phyloP scores from a whole-genome alignment of 1,140 invertebrate species.

The Pachypsylla venusta region DNA sequence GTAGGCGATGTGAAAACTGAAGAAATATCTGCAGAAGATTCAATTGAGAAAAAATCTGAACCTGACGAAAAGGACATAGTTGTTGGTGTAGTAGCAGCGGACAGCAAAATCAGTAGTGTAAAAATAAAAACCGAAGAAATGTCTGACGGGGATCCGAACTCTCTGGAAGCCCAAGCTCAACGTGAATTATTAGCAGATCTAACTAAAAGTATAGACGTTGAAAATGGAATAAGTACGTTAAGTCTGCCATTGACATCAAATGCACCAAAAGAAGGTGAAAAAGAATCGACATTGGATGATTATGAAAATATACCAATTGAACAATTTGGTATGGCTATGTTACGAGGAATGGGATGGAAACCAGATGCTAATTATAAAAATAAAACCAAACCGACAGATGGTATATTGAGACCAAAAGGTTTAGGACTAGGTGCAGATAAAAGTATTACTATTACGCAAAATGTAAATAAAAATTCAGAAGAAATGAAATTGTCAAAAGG shows the following conservation, averaged over 20 bases:
- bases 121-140: conserved; percentile 27
- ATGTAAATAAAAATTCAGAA: conserved; percentile 41
- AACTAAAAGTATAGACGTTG: conserved; percentile 25
- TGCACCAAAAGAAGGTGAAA: conserved; percentile 35
- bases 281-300: conserved; percentile 63
- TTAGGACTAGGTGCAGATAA: conserved; percentile 80
- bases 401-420: conserved; percentile 64
- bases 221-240: conserved; percentile 29
- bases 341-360: conserved; percentile 90
- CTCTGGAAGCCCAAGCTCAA: conserved; percentile 36
- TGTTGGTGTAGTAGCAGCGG: conserved; percentile 9
- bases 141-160: conserved; percentile 27
- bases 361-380: conserved; percentile 50
- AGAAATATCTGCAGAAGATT: conserved; percentile 10
- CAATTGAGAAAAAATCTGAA: conserved; percentile 10
- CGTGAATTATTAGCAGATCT: conserved; percentile 40
- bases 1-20: no score
- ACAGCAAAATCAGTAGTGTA: conserved; percentile 21
- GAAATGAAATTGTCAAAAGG: conserved; percentile 47
- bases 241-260: conserved; percentile 37
- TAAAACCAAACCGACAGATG: conserved; percentile 31
- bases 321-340: conserved; percentile 78
- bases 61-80: conserved; percentile 3
- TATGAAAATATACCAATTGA: conserved; percentile 80
- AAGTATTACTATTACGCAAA: conserved; percentile 35